phyloP scores from a whole-genome alignment of 2,888 invertebrate species.

The Andrena hattorfiana region DNA sequence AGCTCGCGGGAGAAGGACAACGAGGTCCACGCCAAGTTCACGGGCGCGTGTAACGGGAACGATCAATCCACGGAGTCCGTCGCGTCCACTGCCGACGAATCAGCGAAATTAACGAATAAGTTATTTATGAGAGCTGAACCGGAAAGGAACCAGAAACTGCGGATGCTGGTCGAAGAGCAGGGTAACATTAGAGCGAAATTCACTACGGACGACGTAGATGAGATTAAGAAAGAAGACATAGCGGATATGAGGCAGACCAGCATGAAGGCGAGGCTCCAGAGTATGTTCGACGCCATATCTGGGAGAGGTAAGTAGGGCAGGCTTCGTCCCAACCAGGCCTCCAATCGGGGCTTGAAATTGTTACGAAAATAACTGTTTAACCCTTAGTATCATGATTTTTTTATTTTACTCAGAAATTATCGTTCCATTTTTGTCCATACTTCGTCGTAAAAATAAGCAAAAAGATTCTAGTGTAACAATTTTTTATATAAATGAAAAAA shows the following conservation, averaged over 20 bases:
- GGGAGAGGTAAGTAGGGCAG: conserved; percentile 78
- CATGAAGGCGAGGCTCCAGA: conserved; percentile 81
- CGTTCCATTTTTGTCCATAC: too few species aligned
- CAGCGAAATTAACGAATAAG: conserved; percentile 74
- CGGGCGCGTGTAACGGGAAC: not conserved
- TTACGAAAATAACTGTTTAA: too few species aligned
- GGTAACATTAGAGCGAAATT: conserved; percentile 77
- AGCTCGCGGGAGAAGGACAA: not conserved
- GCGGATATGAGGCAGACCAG: conserved; percentile 82
- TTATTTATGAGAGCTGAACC: conserved; percentile 83
- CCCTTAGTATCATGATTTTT: too few species aligned
- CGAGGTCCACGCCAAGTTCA: not conserved
- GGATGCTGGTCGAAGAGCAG: conserved; percentile 79
- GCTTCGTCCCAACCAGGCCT: not conserved
- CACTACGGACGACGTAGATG: conserved; percentile 78
- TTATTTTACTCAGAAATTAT: too few species aligned
- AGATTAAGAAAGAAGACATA: conserved; percentile 83
- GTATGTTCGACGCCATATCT: conserved; percentile 84
- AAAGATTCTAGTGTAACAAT: too few species aligned
- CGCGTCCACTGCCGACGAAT: not conserved
- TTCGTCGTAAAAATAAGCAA: too few species aligned
- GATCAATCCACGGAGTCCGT: not conserved
- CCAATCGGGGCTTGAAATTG: too few species aligned
- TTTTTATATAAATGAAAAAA: too few species aligned
- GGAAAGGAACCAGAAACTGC: conserved; percentile 79